A percentile compares a stretch with the other conserved stretches of the same genome.
phyloP scores from a whole-genome alignment of 37 sponge, comb jelly and placozoan genomes.

The Halisarca cf. caerulea region DNA sequence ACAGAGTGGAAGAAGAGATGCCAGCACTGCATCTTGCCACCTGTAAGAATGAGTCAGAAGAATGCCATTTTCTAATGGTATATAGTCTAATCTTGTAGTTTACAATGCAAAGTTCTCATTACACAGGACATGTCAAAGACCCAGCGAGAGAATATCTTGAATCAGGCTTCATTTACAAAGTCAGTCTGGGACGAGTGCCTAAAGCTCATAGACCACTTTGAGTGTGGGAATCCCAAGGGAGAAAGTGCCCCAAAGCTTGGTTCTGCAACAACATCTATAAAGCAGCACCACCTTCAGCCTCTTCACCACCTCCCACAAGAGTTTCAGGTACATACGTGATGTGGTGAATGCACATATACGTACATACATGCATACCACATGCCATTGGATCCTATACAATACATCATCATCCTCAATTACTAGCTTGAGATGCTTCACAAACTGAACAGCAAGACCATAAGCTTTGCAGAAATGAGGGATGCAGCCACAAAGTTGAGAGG shows the following conservation, averaged over 20 bases:
- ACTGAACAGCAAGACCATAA: too few species aligned
- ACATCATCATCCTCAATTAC: too few species aligned
- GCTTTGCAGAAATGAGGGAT: too few species aligned
- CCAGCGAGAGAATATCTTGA: not conserved
- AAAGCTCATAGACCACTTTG: not conserved
- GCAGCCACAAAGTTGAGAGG: too few species aligned
- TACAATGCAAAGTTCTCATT: too few species aligned
- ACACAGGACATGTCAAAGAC: not conserved
- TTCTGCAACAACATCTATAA: not conserved
- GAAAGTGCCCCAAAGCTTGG: not conserved
- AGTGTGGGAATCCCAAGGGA: not conserved
- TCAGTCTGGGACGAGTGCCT: not conserved
- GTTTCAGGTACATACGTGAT: not conserved
- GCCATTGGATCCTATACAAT: too few species aligned
- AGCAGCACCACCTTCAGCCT: slow-evolving; percentile 19
- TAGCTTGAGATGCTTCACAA: too few species aligned
- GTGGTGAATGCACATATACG: too few species aligned
- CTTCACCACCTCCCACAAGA: slow-evolving; percentile 20
- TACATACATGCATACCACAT: too few species aligned
- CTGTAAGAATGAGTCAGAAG: not conserved
- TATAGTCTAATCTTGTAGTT: too few species aligned
- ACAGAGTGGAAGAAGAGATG: slow-evolving; percentile 27
- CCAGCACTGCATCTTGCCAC: slow-evolving; percentile 8
- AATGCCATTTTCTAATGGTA: not conserved
- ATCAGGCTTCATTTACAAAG: slow-evolving; percentile 1